These are phyloP conservation scores for Drosophila pectinifera DNA, from an alignment of 1,140 invertebrate genomes.

Conservation along the genomic window DNA sequence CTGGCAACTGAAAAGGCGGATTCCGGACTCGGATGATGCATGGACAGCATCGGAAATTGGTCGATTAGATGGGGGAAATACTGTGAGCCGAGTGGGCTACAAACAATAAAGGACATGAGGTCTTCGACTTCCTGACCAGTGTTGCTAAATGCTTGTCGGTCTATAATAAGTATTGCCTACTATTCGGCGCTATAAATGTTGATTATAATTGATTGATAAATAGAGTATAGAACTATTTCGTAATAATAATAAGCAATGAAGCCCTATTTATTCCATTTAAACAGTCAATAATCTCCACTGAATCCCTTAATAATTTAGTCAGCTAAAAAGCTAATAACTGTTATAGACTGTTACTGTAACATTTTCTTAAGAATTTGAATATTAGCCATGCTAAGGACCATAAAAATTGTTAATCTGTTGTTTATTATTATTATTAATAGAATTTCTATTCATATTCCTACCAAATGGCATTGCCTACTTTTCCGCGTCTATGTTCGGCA, in stretches of 20 bases:
- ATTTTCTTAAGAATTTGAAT: too few relatives aligned
- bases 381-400: too few relatives aligned
- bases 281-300: too few relatives aligned
- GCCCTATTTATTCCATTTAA: too few relatives aligned
- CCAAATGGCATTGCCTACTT: conserved; percentile 3
- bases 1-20: conserved; percentile 10
- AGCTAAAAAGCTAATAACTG: too few relatives aligned
- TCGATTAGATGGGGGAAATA: conserved; percentile 39
- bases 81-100: neutral
- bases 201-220: too few relatives aligned
- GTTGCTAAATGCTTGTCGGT: conserved; percentile 3
- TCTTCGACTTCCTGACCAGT: conserved; percentile 5
- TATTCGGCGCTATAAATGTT: conserved; percentile 1
- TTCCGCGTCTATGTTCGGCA: neutral
- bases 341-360: too few relatives aligned
- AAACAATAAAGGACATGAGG: conserved; percentile 19
- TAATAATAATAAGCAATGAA: neutral
- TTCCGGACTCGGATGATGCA: conserved; percentile 34
- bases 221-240: neutral
- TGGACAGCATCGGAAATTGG: conserved; percentile 40
- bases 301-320: too few relatives aligned
- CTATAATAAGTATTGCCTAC: conserved; percentile 22
- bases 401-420: too few relatives aligned
- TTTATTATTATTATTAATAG: neutral
- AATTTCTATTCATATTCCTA: neutral